Percentiles rank a stretch among this genome's conserved stretches.
phyloP scores from a whole-genome alignment of 2,797 vertebrate genomes.

The Columba guinea region DNA sequence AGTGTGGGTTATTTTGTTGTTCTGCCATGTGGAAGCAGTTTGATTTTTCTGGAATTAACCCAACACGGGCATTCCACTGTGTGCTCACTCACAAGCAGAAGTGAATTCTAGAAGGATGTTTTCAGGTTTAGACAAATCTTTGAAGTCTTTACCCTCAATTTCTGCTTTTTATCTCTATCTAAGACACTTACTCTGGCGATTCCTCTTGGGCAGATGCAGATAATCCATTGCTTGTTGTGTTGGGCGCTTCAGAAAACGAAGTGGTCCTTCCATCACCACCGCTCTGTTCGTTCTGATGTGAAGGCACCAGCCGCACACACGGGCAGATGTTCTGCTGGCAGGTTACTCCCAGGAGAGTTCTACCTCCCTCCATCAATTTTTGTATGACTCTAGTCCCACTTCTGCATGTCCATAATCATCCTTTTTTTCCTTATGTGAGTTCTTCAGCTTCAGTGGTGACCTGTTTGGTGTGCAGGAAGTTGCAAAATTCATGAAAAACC shows the following conservation, averaged over 20 bases:
- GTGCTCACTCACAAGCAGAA: neutral
- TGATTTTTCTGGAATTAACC: neutral
- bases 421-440: neutral
- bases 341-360: neutral
- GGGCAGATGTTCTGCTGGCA: neutral
- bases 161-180: neutral
- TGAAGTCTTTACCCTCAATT: neutral
- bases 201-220: neutral
- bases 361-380: neutral
- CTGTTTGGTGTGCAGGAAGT: conserved; percentile 41
- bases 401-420: neutral
- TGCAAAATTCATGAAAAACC: conserved; percentile 45
- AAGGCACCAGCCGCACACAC: neutral
- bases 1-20: neutral
- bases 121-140: neutral
- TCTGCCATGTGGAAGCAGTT: neutral
- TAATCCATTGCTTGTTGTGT: neutral
- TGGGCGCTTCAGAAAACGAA: neutral
- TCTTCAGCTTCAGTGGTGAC: neutral
- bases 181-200: neutral
- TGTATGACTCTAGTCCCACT: neutral
- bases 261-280: rapidly evolving
- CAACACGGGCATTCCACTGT: neutral
- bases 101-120: neutral
- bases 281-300: neutral